A percentile compares a stretch with the other conserved stretches of the same genome.
These are phyloP conservation scores for Lysandra coridon DNA, from an alignment of 2,888 invertebrate species.

Conservation along the genomic window DNA sequence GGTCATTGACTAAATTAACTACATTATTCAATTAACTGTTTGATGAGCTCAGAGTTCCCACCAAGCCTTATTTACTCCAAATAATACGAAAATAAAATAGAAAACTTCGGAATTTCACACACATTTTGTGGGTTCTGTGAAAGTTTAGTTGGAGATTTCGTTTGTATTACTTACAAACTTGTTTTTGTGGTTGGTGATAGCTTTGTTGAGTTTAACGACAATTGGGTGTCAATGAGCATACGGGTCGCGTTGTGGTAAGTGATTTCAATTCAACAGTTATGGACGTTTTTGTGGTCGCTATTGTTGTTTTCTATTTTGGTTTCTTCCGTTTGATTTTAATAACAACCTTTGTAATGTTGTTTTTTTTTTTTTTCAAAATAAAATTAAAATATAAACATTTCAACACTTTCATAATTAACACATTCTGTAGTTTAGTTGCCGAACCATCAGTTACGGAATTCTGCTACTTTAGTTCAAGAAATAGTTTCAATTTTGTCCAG, in stretches of 20 bases:
- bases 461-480: too few relatives aligned
- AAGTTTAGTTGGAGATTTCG: constrained; percentile 16
- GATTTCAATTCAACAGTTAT: background rate
- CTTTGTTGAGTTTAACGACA: background rate
- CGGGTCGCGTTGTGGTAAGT: constrained; percentile 8
- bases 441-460: too few relatives aligned
- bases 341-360: too few relatives aligned
- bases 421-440: too few relatives aligned
- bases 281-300: background rate
- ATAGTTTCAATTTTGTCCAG: too few relatives aligned
- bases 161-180: constrained; percentile 22
- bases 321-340: background rate
- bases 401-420: too few relatives aligned
- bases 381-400: too few relatives aligned
- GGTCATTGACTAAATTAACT: background rate
- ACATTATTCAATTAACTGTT: background rate
- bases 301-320: background rate
- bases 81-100: constrained; percentile 25
- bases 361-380: too few relatives aligned
- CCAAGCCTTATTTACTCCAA: constrained; percentile 2
- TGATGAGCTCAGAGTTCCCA: background rate
- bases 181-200: constrained; percentile 22
- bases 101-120: constrained; percentile 17
- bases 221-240: constrained; percentile 3
- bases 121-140: constrained; percentile 6